A percentile compares a stretch with the other conserved stretches of the same genome.
Conservation (phyloP, 1,140 invertebrate genomes). For the Drosophila ambigua region DNA sequence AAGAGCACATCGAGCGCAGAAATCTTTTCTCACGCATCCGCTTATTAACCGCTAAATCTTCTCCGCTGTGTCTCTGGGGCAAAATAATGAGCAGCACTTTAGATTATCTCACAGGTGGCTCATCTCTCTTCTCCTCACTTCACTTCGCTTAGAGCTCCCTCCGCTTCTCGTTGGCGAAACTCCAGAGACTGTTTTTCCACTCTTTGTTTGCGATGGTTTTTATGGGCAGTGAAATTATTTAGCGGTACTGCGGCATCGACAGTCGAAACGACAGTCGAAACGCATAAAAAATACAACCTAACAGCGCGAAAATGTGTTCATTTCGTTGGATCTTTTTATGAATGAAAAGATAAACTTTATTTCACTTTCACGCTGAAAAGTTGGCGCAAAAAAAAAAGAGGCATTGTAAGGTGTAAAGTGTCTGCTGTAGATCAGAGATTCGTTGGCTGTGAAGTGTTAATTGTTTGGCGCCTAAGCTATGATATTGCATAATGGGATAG, state of each 20-base stretch:
- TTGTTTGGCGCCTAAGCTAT: constrained; percentile 27
- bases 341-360: constrained; percentile 15
- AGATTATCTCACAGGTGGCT: constrained; percentile 74
- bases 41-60: constrained; percentile 71
- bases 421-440: constrained; percentile 29
- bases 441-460: constrained; percentile 46
- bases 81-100: constrained; percentile 55
- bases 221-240: constrained; percentile 48
- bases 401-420: neutral
- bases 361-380: constrained; percentile 50
- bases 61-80: constrained; percentile 32
- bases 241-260: constrained; percentile 33
- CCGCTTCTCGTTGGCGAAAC: neutral
- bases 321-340: constrained; percentile 31
- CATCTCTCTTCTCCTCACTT: constrained; percentile 8
- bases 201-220: constrained; percentile 12
- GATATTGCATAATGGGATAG: constrained; percentile 45
- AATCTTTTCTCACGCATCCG: constrained; percentile 70
- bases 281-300: constrained; percentile 38
- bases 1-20: constrained; percentile 26
- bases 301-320: constrained; percentile 38
- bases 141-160: constrained; percentile 4
- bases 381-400: constrained; percentile 11
- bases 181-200: no score
- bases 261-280: constrained; percentile 16